Evolutionary conservation across 1,140 invertebrate species (phyloP), one percentile per base, ranked within the genome.

Genomic region (Pogonomyrmex californicus): DNA sequence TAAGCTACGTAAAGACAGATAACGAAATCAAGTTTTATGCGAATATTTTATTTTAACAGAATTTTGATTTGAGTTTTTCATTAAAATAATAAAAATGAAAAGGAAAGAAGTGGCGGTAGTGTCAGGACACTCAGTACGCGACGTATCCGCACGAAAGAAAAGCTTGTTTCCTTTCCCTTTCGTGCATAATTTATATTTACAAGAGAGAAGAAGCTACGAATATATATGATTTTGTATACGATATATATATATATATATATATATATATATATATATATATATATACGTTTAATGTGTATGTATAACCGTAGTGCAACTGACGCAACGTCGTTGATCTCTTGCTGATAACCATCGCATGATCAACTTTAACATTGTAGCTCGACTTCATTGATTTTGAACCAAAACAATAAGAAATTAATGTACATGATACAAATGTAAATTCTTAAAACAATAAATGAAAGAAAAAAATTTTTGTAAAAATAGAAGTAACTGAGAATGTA

Each of bases 121-220:
- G 73, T 17, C 58, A 30, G n/a, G 44, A 38, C 54, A 38, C 44
- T 58, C 68, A 58, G 36, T 87, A 62, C 54, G 88, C 70, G 66
- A 65, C 66, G 73, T 41, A 77, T 58, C 56, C 51, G 54, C n/a
- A 51, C 44, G 54, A 49, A 49, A 30, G 54, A 75, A 87, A 60
- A 62, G 54, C 6, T 58, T 36, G 49, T 36, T 36, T 70, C 4
- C 12, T 77, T 58, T 47, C 30, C 4, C 38, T 56, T 49, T 79
- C 56, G 41, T 76, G 62, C 71, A 17, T 76, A 90, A 89, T 76
- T 49, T 90, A 88, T 93, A 93, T 94, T 93, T 94, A 94, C 93
- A 94, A 92, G 81, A 90, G 87, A 86, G 90, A 91, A 91, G 68
- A 93, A 92, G 90, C 79, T 91, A 90, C 83, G 83, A 63, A 62